A percentile compares a stretch with the other conserved stretches of the same genome.
These are phyloP conservation scores for Actias luna DNA, from an alignment of 2,888 invertebrate genomes.

Conservation along the genomic window DNA sequence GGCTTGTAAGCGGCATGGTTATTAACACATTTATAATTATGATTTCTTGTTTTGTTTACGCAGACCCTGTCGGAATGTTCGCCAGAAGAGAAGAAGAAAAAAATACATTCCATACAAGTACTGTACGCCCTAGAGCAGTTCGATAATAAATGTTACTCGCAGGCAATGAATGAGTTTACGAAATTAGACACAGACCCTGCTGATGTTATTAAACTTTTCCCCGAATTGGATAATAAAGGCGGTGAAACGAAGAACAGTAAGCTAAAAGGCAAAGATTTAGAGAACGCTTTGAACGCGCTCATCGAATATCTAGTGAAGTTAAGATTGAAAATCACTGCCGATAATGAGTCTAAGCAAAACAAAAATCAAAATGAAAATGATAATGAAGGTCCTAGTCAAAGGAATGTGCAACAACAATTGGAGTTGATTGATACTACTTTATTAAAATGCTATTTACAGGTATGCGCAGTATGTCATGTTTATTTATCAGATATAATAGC, in stretches of 20 bases:
- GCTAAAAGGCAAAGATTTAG: conserved; percentile 91
- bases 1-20: background rate
- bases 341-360: conserved; percentile 42
- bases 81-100: conserved; percentile 89
- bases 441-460: conserved; percentile 97
- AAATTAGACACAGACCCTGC: conserved; percentile 96
- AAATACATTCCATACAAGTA: conserved; percentile 93
- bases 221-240: conserved; percentile 87
- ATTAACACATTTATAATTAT: conserved; percentile 8
- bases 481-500: background rate
- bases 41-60: conserved; percentile 20
- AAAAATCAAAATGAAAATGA: conserved; percentile 1
- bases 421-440: conserved; percentile 98
- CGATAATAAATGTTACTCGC: conserved; percentile 91
- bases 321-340: conserved; percentile 78
- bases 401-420: conserved; percentile 73
- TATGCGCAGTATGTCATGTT: conserved; percentile 44
- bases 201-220: conserved; percentile 96
- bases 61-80: conserved; percentile 92
- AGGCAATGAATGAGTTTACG: conserved; percentile 95
- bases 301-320: conserved; percentile 94
- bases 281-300: conserved; percentile 92
- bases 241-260: conserved; percentile 59
- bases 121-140: conserved; percentile 96
- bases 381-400: conserved; percentile 33